Evolutionary conservation across 2,113 vertebrate species (phyloP).

Genomic region (chimpanzee (Pan troglodytes)): DNA sequence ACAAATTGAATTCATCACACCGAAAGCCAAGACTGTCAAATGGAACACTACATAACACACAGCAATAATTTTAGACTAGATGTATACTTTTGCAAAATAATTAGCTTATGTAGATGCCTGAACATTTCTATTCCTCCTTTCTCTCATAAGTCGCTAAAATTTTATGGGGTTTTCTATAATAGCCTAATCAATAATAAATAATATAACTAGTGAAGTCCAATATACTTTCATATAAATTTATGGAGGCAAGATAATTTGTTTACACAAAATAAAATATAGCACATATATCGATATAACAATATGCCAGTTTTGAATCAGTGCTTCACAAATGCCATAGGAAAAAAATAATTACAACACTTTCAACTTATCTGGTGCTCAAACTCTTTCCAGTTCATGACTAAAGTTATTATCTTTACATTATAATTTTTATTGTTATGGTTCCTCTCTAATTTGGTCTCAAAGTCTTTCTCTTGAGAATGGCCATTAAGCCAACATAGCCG

Average conservation of each 20-base stretch:
- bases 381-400: not conserved
- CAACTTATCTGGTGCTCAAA: not conserved
- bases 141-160: not conserved
- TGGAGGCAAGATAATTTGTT: not conserved
- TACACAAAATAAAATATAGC: not conserved
- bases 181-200: not conserved
- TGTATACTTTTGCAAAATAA: not conserved
- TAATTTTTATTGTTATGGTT: not conserved
- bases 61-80: not conserved
- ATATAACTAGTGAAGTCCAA: not conserved
- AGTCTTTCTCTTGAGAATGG: not conserved
- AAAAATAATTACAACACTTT: not conserved
- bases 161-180: not conserved
- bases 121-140: not conserved
- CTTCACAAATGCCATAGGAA: not conserved
- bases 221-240: not conserved
- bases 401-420: not conserved
- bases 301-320: not conserved
- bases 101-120: not conserved
- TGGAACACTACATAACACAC: not conserved
- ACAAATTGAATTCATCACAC: not conserved
- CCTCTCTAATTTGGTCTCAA: not conserved
- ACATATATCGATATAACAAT: not conserved
- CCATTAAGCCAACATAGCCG: not conserved
- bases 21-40: not conserved